Evolutionary conservation across 2,888 invertebrate genomes (phyloP).

Genomic region (Synanthedon formicaeformis): DNA sequence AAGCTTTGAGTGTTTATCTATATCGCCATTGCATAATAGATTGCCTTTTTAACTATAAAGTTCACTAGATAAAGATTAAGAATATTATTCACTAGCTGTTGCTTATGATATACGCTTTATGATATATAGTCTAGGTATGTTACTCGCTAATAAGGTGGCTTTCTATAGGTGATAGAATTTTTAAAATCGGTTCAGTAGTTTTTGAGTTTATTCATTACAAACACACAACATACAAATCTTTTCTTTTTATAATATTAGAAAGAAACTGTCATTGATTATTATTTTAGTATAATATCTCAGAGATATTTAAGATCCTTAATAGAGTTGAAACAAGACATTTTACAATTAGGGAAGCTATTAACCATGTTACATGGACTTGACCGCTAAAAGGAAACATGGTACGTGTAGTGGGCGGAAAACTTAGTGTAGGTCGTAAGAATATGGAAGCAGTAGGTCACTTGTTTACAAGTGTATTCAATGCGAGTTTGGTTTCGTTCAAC

Average conservation of each 20-base stretch:
- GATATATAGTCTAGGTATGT: no score
- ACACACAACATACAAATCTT: not conserved
- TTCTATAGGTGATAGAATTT: no score
- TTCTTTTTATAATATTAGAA: not conserved
- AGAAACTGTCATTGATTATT: no score
- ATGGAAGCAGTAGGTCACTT: not conserved
- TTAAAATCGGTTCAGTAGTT: no score
- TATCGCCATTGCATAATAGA: not conserved
- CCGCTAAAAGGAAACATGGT: not conserved
- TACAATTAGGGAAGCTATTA: not conserved
- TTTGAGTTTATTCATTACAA: not conserved
- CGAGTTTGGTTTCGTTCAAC: conserved; percentile 3
- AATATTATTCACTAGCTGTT: not conserved
- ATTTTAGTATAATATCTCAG: not conserved
- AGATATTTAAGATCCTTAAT: no score
- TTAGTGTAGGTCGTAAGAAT: not conserved
- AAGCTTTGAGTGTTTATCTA: no score
- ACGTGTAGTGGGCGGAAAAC: not conserved
- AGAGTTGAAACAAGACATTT: not conserved
- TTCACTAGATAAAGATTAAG: not conserved
- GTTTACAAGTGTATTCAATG: conserved; percentile 3
- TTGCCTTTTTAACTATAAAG: not conserved
- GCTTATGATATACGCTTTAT: not conserved
- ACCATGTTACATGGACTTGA: not conserved
- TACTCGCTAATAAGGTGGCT: no score